These are phyloP conservation scores for Hemiscyllium ocellatum DNA, from an alignment of 2,113 vertebrate species.

Conservation along the genomic window DNA sequence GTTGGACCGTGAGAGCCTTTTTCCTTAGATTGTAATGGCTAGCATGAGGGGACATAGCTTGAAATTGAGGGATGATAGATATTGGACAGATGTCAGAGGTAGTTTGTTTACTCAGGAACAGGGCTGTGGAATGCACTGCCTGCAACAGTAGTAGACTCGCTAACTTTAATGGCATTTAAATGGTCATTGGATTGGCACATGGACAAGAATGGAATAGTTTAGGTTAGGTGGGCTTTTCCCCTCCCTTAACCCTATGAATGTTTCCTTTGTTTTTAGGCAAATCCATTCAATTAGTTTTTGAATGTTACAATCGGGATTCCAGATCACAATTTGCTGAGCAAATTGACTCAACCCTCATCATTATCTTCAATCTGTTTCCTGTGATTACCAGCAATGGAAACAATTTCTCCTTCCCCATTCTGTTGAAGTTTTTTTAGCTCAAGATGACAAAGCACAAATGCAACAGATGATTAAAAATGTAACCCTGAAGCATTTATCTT, in stretches of 20 bases:
- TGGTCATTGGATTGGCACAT: too few relatives aligned
- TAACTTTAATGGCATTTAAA: too few relatives aligned
- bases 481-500: conserved; percentile 44
- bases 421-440: background rate
- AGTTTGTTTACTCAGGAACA: too few relatives aligned
- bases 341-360: background rate
- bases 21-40: too few relatives aligned
- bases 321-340: background rate
- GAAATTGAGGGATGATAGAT: too few relatives aligned
- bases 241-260: background rate
- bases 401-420: background rate
- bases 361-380: background rate
- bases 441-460: background rate
- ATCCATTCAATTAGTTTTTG: background rate
- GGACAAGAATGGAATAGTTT: too few relatives aligned
- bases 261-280: background rate
- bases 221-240: background rate
- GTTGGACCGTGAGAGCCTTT: too few relatives aligned
- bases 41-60: too few relatives aligned
- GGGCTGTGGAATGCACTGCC: too few relatives aligned
- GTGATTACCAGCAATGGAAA: background rate
- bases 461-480: background rate
- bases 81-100: too few relatives aligned
- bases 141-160: too few relatives aligned
- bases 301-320: background rate